Evolutionary conservation across 1,140 invertebrate species (phyloP), one percentile per base, ranked within the genome.

Genomic region (Drosophila takahashii): DNA sequence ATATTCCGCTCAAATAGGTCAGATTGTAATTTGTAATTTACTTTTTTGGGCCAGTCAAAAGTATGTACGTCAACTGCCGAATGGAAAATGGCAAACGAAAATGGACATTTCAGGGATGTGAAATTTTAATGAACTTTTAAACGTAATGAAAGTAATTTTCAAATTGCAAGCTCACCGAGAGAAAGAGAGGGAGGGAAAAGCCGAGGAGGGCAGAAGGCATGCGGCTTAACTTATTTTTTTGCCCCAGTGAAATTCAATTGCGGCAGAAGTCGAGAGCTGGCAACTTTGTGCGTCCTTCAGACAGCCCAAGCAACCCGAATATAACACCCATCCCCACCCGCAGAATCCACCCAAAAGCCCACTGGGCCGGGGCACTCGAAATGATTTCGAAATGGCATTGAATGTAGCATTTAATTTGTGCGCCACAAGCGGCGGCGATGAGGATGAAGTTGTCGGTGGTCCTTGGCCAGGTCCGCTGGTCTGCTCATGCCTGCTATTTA

Each of bases 371-470:
- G 48, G 72, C 71, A 74, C 79, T 87, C 75, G 79, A 76, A 77
- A 87, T 83, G 79, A 87, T 81, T 86, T 79, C 70, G 64, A 79
- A 86, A 86, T 86, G 83, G 83, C 83, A 86, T 87, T 89, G 83
- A 89, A 89, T 87, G 83, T 87, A 89, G 79, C 83, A 87, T 87
- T 86, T 87, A 89, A 87, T 87, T 87, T 87, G 83, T 89, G 67
- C 61, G 79, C 69, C 69, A 69, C 50, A 77, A 79, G 64, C 77
- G 72, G 73, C 52, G 64, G 62, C 54, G 69, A 51, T 60, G 65
- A 53, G 64, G 60, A 71, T 75, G 59, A 52, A 52, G 74, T 54
- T 54, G 34, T 37, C 61, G 62, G 73, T 79, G 45, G 61, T 71
- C 64, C 47, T 58, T 65, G 59, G 45, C 62, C 67, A 13, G 45